These are phyloP conservation scores for Lordiphosa collinella DNA, from an alignment of 1,140 invertebrate genomes.

Conservation along the genomic window DNA sequence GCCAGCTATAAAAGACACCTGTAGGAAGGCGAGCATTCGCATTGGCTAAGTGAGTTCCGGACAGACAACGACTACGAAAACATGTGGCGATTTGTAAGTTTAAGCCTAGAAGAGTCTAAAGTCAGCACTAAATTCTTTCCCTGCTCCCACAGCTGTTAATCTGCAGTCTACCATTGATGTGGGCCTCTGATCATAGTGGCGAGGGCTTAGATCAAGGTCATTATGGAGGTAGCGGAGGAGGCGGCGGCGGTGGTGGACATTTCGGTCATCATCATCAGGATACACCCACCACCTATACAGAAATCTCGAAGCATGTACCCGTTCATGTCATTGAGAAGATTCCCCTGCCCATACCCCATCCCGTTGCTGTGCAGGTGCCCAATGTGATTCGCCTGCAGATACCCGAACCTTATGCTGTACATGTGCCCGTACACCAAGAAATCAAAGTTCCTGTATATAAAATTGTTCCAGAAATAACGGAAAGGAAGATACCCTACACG, in stretches of 20 bases:
- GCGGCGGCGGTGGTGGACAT: slow-evolving; percentile 12
- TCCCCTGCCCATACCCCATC: slow-evolving; percentile 87
- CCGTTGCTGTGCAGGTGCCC: slow-evolving; percentile 85
- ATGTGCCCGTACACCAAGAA: slow-evolving; percentile 86
- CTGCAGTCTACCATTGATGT: slow-evolving; percentile 42
- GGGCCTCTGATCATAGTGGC: slow-evolving; percentile 48
- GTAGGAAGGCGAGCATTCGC: slow-evolving; percentile 36
- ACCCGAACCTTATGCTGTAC: slow-evolving; percentile 86
- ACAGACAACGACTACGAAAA: slow-evolving; percentile 16
- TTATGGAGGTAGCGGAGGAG: slow-evolving; percentile 17
- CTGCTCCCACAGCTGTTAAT: slow-evolving; percentile 33
- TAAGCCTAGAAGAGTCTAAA: too few species aligned
- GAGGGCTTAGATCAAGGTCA: slow-evolving; percentile 30
- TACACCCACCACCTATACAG: slow-evolving; percentile 82
- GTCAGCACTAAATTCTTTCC: background rate
- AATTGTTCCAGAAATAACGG: slow-evolving; percentile 83
- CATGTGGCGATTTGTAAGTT: slow-evolving; percentile 63
- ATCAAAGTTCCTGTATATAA: slow-evolving; percentile 88
- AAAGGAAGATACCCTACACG: slow-evolving; percentile 87
- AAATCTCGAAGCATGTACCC: slow-evolving; percentile 85
- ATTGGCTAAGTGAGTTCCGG: slow-evolving; percentile 33
- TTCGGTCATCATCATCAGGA: slow-evolving; percentile 50
- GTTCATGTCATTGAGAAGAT: slow-evolving; percentile 88
- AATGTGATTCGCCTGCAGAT: slow-evolving; percentile 88
- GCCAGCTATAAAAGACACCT: slow-evolving; percentile 44